Evolutionary conservation across 1,140 invertebrate species (phyloP).

Genomic region (Oedothorax gibbosus): DNA sequence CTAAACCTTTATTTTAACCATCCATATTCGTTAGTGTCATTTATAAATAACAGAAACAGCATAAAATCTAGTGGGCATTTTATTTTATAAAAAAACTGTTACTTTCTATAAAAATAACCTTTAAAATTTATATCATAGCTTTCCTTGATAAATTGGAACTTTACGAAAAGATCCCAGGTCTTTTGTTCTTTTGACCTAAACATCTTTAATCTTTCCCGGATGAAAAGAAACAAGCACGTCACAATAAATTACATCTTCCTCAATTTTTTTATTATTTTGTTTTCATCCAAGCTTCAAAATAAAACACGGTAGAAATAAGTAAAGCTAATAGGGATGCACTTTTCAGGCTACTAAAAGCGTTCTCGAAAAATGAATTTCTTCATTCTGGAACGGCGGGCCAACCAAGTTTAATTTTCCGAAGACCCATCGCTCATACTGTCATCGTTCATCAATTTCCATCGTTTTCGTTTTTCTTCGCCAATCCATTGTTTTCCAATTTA

Average conservation of each 20-base stretch:
- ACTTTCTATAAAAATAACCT: not conserved
- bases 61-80: no score
- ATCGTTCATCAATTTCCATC: slow-evolving; percentile 51
- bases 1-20: no score
- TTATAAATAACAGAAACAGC: no score
- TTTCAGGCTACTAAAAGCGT: not conserved
- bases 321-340: slow-evolving; percentile 23
- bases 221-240: slow-evolving; percentile 12
- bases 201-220: slow-evolving; percentile 11
- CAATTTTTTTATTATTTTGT: not conserved
- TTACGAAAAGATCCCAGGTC: not conserved
- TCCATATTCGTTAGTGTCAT: no score
- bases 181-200: slow-evolving; percentile 5
- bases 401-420: slow-evolving; percentile 42
- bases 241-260: slow-evolving; percentile 26
- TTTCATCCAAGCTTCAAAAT: not conserved
- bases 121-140: not conserved
- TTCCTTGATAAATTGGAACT: not conserved
- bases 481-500: slow-evolving; percentile 53
- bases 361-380: slow-evolving; percentile 17
- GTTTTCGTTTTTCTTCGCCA: slow-evolving; percentile 14
- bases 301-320: slow-evolving; percentile 6
- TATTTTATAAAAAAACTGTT: no score
- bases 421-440: slow-evolving; percentile 44
- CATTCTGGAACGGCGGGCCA: not conserved